A percentile compares a stretch with the other conserved stretches of the same genome.
These are phyloP conservation scores for Coranthus polyacanthus DNA, from an alignment of 2,797 vertebrate species.

Conservation along the genomic window DNA sequence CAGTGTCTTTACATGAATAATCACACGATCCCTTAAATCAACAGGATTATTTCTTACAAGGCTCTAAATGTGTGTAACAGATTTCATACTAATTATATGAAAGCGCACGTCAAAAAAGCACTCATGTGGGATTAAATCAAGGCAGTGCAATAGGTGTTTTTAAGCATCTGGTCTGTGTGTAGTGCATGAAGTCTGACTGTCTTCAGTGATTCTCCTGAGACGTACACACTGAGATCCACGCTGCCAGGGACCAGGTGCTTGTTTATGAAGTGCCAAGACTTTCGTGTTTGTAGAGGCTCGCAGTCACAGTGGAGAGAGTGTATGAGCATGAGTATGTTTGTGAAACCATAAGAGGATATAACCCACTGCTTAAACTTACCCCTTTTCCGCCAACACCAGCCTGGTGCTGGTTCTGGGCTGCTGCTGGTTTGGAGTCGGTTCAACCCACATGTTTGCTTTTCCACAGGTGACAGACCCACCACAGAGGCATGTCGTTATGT, in stretches of 20 bases:
- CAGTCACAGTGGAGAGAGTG: conserved; percentile 8
- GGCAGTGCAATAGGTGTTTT: neutral
- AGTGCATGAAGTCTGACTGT: conserved; percentile 24
- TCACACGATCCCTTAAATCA: neutral
- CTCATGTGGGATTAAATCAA: conserved; percentile 2
- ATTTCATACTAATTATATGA: neutral
- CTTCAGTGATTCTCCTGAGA: conserved; percentile 37
- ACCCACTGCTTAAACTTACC: too few relatives aligned
- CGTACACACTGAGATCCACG: conserved; percentile 31
- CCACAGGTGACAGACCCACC: too few relatives aligned
- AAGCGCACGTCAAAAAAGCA: too few relatives aligned
- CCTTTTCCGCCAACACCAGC: too few relatives aligned
- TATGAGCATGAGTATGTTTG: conserved; percentile 44
- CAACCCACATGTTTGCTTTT: too few relatives aligned
- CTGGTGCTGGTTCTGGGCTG: too few relatives aligned
- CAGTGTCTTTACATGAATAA: neutral
- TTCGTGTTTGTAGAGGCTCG: conserved; percentile 32
- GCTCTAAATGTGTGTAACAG: neutral
- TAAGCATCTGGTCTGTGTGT: conserved; percentile 35
- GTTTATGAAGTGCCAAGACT: conserved; percentile 58
- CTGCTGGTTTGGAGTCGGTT: too few relatives aligned
- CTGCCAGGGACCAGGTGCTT: conserved; percentile 51
- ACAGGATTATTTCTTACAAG: neutral
- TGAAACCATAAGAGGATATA: conserved; percentile 7
- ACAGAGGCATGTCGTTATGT: too few relatives aligned